Evolutionary conservation across 1,140 invertebrate genomes (phyloP).

Genomic region (Trichonephila inaurata): DNA sequence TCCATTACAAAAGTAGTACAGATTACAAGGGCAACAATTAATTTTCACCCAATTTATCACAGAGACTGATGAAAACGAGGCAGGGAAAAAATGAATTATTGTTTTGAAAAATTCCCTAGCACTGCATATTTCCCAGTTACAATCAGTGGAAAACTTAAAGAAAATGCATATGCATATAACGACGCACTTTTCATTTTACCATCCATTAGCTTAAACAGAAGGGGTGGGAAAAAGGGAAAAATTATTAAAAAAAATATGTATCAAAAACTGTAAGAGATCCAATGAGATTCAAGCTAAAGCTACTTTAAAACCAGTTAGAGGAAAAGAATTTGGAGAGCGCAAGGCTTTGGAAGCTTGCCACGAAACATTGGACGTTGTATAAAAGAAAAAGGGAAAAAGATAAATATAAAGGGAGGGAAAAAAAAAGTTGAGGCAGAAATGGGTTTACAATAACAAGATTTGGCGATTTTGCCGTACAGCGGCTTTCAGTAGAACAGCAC

Average conservation of each 20-base stretch:
- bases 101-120: constrained; percentile 50
- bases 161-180: constrained; percentile 39
- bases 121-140: constrained; percentile 17
- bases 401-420: background rate
- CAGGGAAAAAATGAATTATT: background rate
- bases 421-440: constrained; percentile 51
- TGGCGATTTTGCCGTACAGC: constrained; percentile 66
- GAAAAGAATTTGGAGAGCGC: constrained; percentile 28
- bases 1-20: background rate
- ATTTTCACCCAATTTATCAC: constrained; percentile 66
- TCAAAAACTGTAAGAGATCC: constrained; percentile 63
- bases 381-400: constrained; percentile 18
- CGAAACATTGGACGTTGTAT: background rate
- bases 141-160: constrained; percentile 36
- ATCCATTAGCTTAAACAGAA: constrained; percentile 65
- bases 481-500: constrained; percentile 1
- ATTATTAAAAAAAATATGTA: constrained; percentile 51
- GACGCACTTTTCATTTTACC: constrained; percentile 62
- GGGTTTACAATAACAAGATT: constrained; percentile 77
- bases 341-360: constrained; percentile 55
- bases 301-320: constrained; percentile 75
- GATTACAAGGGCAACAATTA: constrained; percentile 61
- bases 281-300: constrained; percentile 71
- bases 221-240: background rate
- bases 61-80: constrained; percentile 8